These are phyloP conservation scores for Amazonetta brasiliensis DNA, from an alignment of 2,797 vertebrate genomes.

Conservation along the genomic window DNA sequence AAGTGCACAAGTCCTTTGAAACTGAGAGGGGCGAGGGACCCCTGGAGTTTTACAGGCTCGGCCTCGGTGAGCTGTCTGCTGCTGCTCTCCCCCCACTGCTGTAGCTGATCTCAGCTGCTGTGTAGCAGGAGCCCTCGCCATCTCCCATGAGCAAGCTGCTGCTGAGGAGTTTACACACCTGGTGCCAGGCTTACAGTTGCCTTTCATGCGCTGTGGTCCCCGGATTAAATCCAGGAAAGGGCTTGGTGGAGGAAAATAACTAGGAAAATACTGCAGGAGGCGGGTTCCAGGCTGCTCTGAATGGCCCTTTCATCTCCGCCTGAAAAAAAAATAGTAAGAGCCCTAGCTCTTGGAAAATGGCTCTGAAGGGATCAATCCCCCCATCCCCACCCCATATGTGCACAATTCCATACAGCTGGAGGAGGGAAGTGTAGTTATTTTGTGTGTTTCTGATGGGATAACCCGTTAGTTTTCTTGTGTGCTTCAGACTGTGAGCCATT, in stretches of 20 bases:
- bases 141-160: neutral
- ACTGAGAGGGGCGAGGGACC: neutral
- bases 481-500: neutral
- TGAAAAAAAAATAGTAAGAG: constrained; percentile 22
- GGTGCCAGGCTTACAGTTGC: constrained; percentile 18
- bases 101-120: neutral
- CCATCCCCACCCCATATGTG: neutral
- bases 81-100: neutral
- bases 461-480: neutral
- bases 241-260: constrained; percentile 27
- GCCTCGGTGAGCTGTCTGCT: neutral
- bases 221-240: constrained; percentile 42
- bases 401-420: neutral
- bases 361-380: neutral
- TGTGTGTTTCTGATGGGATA: neutral
- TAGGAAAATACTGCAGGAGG: constrained; percentile 25
- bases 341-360: neutral
- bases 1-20: constrained; percentile 24
- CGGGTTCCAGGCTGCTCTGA: constrained; percentile 30
- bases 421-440: neutral
- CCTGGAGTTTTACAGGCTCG: neutral
- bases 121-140: neutral
- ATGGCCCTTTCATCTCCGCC: constrained; percentile 45
- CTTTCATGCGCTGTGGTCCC: constrained; percentile 50
- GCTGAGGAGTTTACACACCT: constrained; percentile 17